phyloP scores from a whole-genome alignment of 2,888 invertebrate genomes.

The Prenolepis imparis region DNA sequence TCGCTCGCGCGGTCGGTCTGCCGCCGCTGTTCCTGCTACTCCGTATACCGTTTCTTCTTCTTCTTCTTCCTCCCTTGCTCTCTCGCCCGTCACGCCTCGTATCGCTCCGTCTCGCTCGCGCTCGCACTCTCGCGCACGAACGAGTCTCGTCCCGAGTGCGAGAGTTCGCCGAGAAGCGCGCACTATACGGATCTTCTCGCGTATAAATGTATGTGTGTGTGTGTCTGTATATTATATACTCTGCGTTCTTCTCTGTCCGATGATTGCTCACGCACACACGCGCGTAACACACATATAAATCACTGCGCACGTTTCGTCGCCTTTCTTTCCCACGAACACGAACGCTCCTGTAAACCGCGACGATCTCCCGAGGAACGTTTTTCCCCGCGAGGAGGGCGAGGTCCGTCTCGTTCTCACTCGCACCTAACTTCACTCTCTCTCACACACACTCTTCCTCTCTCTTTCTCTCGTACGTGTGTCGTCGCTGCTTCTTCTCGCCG shows the following conservation, averaged over 20 bases:
- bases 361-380: slow-evolving; percentile 43
- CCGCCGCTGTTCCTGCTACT: background rate
- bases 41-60: slow-evolving; percentile 14
- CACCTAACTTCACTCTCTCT: slow-evolving; percentile 4
- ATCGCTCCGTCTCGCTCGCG: background rate
- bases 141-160: slow-evolving; percentile 25
- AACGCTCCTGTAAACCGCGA: background rate
- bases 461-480: background rate
- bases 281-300: slow-evolving; percentile 16
- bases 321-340: slow-evolving; percentile 37
- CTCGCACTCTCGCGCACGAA: slow-evolving; percentile 9
- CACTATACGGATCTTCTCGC: slow-evolving; percentile 8
- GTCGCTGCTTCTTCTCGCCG: background rate
- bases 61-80: background rate
- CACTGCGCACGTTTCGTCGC: slow-evolving; percentile 44
- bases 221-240: slow-evolving; percentile 5
- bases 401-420: slow-evolving; percentile 23
- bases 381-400: slow-evolving; percentile 49
- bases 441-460: slow-evolving; percentile 30
- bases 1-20: slow-evolving; percentile 9
- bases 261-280: slow-evolving; percentile 34
- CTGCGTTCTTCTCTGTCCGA: background rate
- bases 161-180: slow-evolving; percentile 25
- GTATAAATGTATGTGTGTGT: background rate
- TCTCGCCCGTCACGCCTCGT: slow-evolving; percentile 11